Evolutionary conservation across 2,888 invertebrate species (phyloP).

Genomic region (Drosophila neonasuta): DNA sequence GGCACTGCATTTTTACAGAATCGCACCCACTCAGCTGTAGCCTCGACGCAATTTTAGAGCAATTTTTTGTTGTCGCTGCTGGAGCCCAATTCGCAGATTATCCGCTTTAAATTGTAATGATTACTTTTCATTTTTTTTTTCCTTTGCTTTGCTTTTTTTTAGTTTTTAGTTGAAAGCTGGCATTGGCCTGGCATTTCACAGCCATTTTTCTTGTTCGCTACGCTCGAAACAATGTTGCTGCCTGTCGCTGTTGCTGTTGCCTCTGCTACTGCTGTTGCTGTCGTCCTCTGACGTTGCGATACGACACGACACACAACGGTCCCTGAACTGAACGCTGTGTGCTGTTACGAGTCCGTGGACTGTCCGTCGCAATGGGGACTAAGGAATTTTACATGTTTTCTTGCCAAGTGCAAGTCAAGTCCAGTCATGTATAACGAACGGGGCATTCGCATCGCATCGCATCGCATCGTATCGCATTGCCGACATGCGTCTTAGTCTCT

Average conservation of each 20-base stretch:
- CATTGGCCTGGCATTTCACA: conserved; percentile 69
- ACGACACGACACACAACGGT: conserved; percentile 4
- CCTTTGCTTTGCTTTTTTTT: conserved; percentile 19
- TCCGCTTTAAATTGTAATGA: conserved; percentile 81
- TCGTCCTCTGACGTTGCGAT: conserved; percentile 10
- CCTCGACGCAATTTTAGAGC: conserved; percentile 21
- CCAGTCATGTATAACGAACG: conserved; percentile 77
- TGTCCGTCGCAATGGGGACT: conserved; percentile 47
- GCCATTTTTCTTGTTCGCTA: conserved; percentile 75
- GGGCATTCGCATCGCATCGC: conserved; percentile 53
- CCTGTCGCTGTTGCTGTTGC: conserved; percentile 54
- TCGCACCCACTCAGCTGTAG: neutral
- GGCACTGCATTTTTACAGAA: conserved; percentile 21
- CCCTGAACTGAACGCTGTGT: conserved; percentile 19
- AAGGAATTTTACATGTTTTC: conserved; percentile 80
- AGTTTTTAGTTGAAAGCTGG: conserved; percentile 40
- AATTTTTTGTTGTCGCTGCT: conserved; percentile 50
- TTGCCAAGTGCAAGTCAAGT: conserved; percentile 78
- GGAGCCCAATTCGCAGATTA: conserved; percentile 73
- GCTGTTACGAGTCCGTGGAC: conserved; percentile 34
- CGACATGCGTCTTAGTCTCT: conserved; percentile 76
- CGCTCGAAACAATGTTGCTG: conserved; percentile 74
- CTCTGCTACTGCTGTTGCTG: conserved; percentile 58
- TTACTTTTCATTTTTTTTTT: conserved; percentile 66
- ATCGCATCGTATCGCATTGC: conserved; percentile 68